Evolutionary conservation across 2,888 invertebrate genomes (phyloP).

Genomic region (Cerceris ruficornis): DNA sequence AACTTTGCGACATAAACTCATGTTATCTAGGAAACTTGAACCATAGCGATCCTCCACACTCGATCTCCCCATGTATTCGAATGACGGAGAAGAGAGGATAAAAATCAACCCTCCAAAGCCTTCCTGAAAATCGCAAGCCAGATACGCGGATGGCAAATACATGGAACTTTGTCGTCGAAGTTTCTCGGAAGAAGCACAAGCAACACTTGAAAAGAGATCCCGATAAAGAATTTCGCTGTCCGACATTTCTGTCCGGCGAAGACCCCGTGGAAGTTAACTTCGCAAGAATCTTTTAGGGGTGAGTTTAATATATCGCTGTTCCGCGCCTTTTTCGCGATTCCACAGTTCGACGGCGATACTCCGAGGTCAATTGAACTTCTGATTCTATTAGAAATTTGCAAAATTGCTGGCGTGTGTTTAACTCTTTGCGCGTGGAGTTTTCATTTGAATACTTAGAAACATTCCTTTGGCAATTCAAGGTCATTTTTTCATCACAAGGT

Average conservation of each 20-base stretch:
- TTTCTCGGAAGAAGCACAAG: conserved; percentile 8
- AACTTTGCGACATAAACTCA: too few species aligned
- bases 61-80: too few species aligned
- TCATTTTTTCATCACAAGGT: too few species aligned
- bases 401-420: too few species aligned
- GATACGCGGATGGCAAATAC: background rate
- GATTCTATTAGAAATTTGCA: too few species aligned
- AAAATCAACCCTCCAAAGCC: conserved; percentile 3
- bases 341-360: conserved; percentile 24
- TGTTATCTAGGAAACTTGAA: too few species aligned
- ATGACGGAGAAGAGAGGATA: background rate
- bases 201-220: conserved; percentile 5
- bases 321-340: background rate
- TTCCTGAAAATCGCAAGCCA: conserved; percentile 9
- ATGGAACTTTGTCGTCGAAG: conserved; percentile 33
- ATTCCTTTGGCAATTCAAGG: too few species aligned
- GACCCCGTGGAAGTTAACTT: conserved; percentile 32
- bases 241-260: background rate
- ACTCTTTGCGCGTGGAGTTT: too few species aligned
- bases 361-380: background rate
- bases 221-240: background rate
- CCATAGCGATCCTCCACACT: too few species aligned
- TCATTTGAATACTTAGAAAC: too few species aligned
- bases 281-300: conserved; percentile 16
- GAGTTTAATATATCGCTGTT: conserved; percentile 40